Base-by-base conservation (phyloP, 1,140 invertebrate genomes). In the Zophobas morio region DNA sequence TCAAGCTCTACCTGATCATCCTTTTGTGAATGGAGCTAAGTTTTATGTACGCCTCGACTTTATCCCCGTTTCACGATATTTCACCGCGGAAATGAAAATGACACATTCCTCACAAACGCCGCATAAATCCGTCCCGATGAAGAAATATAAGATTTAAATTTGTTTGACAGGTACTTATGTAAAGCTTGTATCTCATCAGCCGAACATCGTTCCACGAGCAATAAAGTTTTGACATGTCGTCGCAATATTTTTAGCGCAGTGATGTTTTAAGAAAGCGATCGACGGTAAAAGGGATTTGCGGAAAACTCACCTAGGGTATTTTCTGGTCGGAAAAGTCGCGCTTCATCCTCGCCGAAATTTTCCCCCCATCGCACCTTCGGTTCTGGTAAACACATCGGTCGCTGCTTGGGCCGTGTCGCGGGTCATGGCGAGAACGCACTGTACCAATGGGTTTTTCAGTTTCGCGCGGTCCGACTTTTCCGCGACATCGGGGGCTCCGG, bases 111-210 rank as follows among this genome's bases (percentile, higher is more conserved):
- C 57, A 63, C 35, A 63, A 63, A 63, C 39, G 32, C 35, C 33
- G 57, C 57, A 51, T 6, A 20, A 51, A 5, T 5, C 6, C 49
- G 49, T 51, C 6, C 2, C 2, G 57, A 4, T 46, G 42, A 3
- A 51, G 6, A 51, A 51, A 51, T 51, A 5, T 20, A 20, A 51
- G 20, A 51, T 5, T 63, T 63, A 63, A 63, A 63, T 63, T 63
- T 37, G 57, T 63, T 63, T 63, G 57, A 63, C 57, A 63, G 35
- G 35, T 63, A 63, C 36, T 63, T 63, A 63, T 39, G 57, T 37
- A 63, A 63, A 63, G 57, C 57, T 63, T 63, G 57, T 63, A 36
- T 63, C 57, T 63, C 57, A 63, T 63, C 57, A 63, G 8, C 35
- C 33, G 36, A 39, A 63, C 57, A 63, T 63, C 57, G 57, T 39